Evolutionary conservation across 92 coral and sea anemone genomes (phyloP), one percentile per base, ranked within the genome.

Genomic region (Paragorgia papillata): DNA sequence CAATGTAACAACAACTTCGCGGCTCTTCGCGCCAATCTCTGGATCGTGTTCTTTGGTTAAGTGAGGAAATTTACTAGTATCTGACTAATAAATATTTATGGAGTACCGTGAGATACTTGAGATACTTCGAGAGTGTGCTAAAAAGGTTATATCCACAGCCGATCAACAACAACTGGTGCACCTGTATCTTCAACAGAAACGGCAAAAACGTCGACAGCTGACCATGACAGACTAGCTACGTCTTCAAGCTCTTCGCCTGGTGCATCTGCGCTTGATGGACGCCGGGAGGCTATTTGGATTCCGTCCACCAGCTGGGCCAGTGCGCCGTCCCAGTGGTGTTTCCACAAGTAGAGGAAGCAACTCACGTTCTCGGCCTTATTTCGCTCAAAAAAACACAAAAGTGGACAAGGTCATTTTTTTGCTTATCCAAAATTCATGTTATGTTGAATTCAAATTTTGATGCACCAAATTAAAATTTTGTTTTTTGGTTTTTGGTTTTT

Each of bases 81-180:
- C n/a, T n/a, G 12, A 12, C 43, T 37, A 37, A 37, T 37, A 4
- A 37, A 31, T 76, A 54, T 64, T 79, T 46, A 39, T 59, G 32
- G 63, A 66, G 35, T 51, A 50, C 57, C 76, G 77, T 17, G 14
- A 79, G 40, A n/a, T n/a, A n/a, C n/a, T n/a, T n/a, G n/a, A n/a
- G n/a, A 79, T 79, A 60, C 67, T 79, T 71, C 76, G 76, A 29
- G 54, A 79, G 20, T 79, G 83, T 35, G 77, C 83, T 21, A 46
- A 79, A 29, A 66, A 66, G 30, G 40, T 79, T 46, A 79, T 66
- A 19, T 40, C 76, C 27, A 79, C 83, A 5, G 83, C 76, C 25
- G 83, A 79, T 53, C 77, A 50, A 50, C 65, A 48, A 21, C 78
- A 18, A 48, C 78, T 35, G 35, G 17, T 27, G 64, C 65, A 43